Evolutionary conservation across 2,888 invertebrate species (phyloP), one percentile per base, ranked within the genome.

Genomic region (Leptodirus hochenwartii): DNA sequence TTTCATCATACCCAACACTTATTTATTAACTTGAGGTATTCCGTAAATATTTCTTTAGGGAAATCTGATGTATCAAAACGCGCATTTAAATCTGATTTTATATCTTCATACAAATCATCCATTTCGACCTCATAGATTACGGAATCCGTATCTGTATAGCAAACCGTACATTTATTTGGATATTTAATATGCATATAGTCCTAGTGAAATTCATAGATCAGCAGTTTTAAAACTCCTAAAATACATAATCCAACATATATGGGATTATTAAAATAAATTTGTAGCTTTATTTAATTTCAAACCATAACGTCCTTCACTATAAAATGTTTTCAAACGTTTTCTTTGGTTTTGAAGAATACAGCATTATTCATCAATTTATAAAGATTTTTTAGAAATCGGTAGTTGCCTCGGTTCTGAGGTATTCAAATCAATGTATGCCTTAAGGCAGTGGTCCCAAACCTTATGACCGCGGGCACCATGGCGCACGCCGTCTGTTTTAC

Each of bases 281-380:
- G 27, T 1, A 33, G 26, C 32, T 41, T 42, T 13, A 39, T 38
- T 26, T 47, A 33, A 27, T 51, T 42, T 10, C 53, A 37, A 2
- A 44, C 44, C 8, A 35, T 39, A 4, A 42, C 36, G 13, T 45
- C 25, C 34, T 41, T 44, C 3, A 61, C 43, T 34, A 48, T 43
- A 8, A 47, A 39, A 36, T 45, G 41, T 26, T 51, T 52, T 28
- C 50, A 34, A n/a, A 50, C 45, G 41, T 55, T 53, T 39, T 51
- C 51, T 45, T 53, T 52, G 2, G 46, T 49, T 41, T 55, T 57
- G 8, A 42, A 43, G 32, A 39, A 47, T 15, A 42, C 31, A 3
- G 39, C 32, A 13, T 41, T 39, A 28, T 37, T 38, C 24, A 35
- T 27, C n/a, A 25, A 17, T 25, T 30, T 30, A 25, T 17, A 30